These are phyloP conservation scores for Corvus hawaiiensis DNA, from an alignment of 2,113 vertebrate species.

Conservation along the genomic window DNA sequence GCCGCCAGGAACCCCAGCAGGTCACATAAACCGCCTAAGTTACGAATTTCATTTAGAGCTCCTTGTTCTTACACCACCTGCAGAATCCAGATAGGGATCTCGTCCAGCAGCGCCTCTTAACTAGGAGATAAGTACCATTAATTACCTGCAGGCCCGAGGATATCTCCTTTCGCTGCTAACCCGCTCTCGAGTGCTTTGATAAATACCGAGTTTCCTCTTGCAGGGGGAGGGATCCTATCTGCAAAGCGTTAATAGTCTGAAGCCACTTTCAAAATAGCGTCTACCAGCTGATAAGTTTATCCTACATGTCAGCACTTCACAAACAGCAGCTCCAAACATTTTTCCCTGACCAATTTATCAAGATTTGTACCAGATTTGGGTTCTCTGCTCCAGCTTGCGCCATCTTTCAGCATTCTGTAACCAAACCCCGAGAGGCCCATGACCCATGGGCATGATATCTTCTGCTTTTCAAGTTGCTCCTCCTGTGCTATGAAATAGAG, in stretches of 20 bases:
- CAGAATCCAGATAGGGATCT: neutral
- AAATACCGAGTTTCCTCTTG: neutral
- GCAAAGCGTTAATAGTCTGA: neutral
- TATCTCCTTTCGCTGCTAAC: neutral
- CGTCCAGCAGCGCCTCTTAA: neutral
- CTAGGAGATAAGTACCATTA: neutral
- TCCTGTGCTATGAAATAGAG: neutral
- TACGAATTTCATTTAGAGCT: neutral
- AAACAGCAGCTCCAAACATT: neutral
- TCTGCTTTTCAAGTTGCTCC: neutral
- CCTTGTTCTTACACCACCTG: neutral
- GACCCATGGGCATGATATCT: neutral
- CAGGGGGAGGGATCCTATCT: neutral
- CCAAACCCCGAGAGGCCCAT: neutral
- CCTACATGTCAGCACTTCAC: neutral
- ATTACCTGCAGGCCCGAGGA: neutral
- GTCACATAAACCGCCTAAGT: neutral
- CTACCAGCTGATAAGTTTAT: neutral
- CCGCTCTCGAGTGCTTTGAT: neutral
- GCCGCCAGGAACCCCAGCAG: neutral
- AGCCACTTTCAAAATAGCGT: neutral
- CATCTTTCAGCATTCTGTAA: conserved; percentile 40
- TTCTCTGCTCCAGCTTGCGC: neutral
- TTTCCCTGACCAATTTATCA: neutral
- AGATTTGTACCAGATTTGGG: conserved; percentile 15